phyloP scores from a whole-genome alignment of 2,113 vertebrate species.

The Morone saxatilis region DNA sequence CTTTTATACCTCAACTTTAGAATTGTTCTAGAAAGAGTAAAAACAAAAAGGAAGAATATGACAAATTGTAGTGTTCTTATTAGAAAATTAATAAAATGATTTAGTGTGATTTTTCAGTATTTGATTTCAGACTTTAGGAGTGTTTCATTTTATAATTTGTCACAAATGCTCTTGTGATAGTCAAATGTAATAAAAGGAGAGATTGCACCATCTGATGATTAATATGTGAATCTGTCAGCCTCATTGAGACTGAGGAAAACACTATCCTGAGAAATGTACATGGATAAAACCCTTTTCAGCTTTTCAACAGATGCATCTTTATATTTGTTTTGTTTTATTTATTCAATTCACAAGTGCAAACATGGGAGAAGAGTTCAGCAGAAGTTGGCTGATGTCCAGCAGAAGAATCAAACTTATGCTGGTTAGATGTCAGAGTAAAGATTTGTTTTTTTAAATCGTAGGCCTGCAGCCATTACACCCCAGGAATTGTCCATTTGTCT shows the following conservation, averaged over 20 bases:
- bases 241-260: neutral
- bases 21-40: conserved; percentile 89
- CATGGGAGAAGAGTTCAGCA: conserved; percentile 18
- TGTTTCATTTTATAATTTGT: conserved; percentile 83
- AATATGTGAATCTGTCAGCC: conserved; percentile 65
- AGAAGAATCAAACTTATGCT: neutral
- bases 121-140: conserved; percentile 80
- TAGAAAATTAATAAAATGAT: conserved; percentile 88
- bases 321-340: neutral
- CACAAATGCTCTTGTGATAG: conserved; percentile 85
- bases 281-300: neutral
- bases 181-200: conserved; percentile 84
- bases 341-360: conserved; percentile 25
- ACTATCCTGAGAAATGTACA: neutral
- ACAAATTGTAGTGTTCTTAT: conserved; percentile 91
- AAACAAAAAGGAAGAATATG: conserved; percentile 85
- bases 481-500: conserved; percentile 15
- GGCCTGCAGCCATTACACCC: conserved; percentile 16
- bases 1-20: conserved; percentile 92
- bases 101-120: conserved; percentile 85
- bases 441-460: neutral
- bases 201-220: conserved; percentile 77
- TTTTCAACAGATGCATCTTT: conserved; percentile 37
- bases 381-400: neutral
- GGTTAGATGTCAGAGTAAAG: neutral